These are phyloP conservation scores for Artibeus jamaicensis DNA, from an alignment of 2,797 vertebrate genomes.

Conservation along the genomic window DNA sequence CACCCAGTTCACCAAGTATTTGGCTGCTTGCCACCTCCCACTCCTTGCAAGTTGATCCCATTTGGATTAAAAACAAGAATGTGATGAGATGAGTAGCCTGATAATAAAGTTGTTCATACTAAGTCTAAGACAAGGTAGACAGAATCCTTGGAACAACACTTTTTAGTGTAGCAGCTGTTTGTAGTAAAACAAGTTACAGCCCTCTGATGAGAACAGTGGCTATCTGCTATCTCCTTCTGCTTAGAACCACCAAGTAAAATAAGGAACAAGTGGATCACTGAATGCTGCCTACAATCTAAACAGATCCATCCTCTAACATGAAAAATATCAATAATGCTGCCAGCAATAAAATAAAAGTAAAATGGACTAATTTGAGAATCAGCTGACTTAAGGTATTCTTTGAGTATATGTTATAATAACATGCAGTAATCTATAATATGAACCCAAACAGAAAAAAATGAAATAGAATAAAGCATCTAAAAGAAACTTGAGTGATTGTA, in stretches of 20 bases:
- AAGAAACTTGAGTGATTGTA: constrained; percentile 4
- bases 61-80: constrained; percentile 53
- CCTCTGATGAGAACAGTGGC: background rate
- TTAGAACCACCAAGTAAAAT: constrained; percentile 25
- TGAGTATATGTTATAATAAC: constrained; percentile 11
- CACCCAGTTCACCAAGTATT: background rate
- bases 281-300: constrained; percentile 22
- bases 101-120: constrained; percentile 48
- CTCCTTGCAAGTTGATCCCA: constrained; percentile 36
- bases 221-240: constrained; percentile 3
- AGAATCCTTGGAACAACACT: constrained; percentile 47
- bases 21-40: constrained; percentile 14
- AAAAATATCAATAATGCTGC: background rate
- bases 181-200: constrained; percentile 4
- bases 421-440: background rate
- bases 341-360: constrained; percentile 26
- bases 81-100: constrained; percentile 13
- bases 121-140: constrained; percentile 12
- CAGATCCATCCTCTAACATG: background rate
- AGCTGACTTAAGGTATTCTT: constrained; percentile 29
- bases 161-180: constrained; percentile 33
- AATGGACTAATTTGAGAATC: constrained; percentile 22
- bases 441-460: background rate
- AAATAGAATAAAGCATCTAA: constrained; percentile 41
- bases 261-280: constrained; percentile 15